Base-by-base conservation (phyloP, 2,113 vertebrate genomes). In the Synchiropus splendidus region DNA sequence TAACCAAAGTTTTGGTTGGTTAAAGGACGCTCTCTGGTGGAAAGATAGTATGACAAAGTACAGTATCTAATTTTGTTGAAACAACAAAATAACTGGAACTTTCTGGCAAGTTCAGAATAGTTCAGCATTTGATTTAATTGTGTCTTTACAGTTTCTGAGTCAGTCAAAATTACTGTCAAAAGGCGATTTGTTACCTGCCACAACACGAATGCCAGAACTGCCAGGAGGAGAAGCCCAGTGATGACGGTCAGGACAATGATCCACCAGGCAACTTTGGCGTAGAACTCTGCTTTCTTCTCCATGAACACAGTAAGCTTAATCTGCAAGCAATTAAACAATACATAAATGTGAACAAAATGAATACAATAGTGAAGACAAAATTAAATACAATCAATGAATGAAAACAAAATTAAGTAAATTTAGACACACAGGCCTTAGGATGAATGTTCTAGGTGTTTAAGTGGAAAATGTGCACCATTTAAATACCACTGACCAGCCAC, bases 261-360 rank as follows among this genome's bases (percentile, higher is more conserved):
- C 70, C 80, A 84, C 77, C 79, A 81, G 6, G 77, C 67, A 13
- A 75, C 65, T 53, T 64, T 78, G 38, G 44, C 51, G 9, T 66
- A 46, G 11, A 57, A 55, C 31, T 46, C 4, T 4, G 13, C 8
- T 37, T 77, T 55, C 45, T 13, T 75, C 36, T 79, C 54, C 14
- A 91, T 83, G 51, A 96, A 96, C 17, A 96, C 89, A 0, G 88
- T 94, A 39, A 97, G 75, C 15, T 83, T 91, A 13, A 94, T 88
- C 94, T 97, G 42, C 2, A 14, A 31, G 27, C 9, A 51, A 9
- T 8, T n/a, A n/a, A n/a, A n/a, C n/a, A n/a, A n/a, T n/a, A n/a
- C n/a, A n/a, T n/a, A n/a, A 1, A 31, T 16, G 18, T 18, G 9
- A 32, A 17, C 12, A 5, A 6, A 12, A 17, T 13, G 31, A 8